Evolutionary conservation across 2,888 invertebrate genomes (phyloP), one percentile per base, ranked within the genome.

Genomic region (Platycheirus albimanus): DNA sequence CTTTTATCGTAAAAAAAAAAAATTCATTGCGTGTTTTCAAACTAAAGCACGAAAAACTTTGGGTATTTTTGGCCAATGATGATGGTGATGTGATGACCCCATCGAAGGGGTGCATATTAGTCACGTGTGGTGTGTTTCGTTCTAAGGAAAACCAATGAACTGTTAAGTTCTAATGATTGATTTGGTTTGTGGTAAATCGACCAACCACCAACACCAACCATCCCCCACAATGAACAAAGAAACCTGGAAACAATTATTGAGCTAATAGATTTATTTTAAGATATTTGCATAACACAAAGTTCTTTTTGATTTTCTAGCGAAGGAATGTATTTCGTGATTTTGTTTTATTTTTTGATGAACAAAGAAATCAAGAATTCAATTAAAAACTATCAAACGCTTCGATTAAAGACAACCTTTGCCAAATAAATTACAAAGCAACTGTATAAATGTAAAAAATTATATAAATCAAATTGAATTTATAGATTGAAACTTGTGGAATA

Each of bases 341-440:
- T n/a, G 3, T 19, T 52, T 19, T n/a, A 1, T 41, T 20, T 28
- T 28, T 28, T n/a, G n/a, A n/a, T n/a, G n/a, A n/a, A n/a, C n/a
- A n/a, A n/a, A n/a, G n/a, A n/a, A n/a, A n/a, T n/a, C 13, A 38
- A 58, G 58, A 41, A 58, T 58, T 58, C 15, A 58, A 58, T 58
- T 56, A 58, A 41, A 58, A 58, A 58, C 24, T 41, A 41, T 58
- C 15, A 41, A 58, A 41, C 58, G 41, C 13, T 38, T 58, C 41
- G 13, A 58, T 58, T 58, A 15, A 15, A 15, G 13, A 24, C 10
- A 58, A 41, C 41, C 58, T 58, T 58, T 58, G 56, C 13, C 20
- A 56, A n/a, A n/a, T n/a, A n/a, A 38, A 38, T 20, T 19, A 3
- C 19, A 54, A 33, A 13, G 13, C 24, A 1, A 7, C 1, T 24